Base-by-base conservation (phyloP, 2,888 invertebrate species). In the Koerneria pararmatus region DNA sequence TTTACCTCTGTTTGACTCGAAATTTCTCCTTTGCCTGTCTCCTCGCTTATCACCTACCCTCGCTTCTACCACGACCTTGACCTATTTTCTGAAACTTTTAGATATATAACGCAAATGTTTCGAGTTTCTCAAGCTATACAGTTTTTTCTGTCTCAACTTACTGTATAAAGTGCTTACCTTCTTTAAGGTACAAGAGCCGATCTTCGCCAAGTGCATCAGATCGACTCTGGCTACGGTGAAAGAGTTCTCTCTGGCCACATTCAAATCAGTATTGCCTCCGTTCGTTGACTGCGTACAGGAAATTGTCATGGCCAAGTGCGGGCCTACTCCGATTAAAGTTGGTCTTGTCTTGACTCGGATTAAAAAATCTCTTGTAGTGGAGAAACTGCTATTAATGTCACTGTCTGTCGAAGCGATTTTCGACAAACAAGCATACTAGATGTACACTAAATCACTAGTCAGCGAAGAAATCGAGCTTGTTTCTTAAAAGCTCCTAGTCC, bases 241-340 rank as follows among this genome's bases (percentile, higher is more conserved):
- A 41, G 74, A 80, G 46, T 80, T 80, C 73, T 77, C 73, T 48
- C 66, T 80, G 48, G 58, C 69, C 19, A 73, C 77, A 3, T 69
- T 80, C 66, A 70, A 75, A 56, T 29, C 64, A 46, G 56, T 64
- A 37, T 73, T 80, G 11, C 80, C 80, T 11, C 72, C 74, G 60
- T 80, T 80, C 67, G 75, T 78, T 49, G 76, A 76, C 49, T 80
- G 80, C 62, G 78, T 81, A 0, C 74, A 74, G 41, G 78, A 79
- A 3, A 72, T 81, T 24, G 79, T 80, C 3, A 41, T 70, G 22
- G 73, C 65, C n/a, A 77, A 78, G 59, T 80, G 80, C 62, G 80
- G 80, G 54, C 71, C 71, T n/a, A 67, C 71, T 5, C 80, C 80
- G 8, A 71, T 80, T 48, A 73, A 72, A 57, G 77, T 78, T 29